Evolutionary conservation across 2,113 vertebrate species (phyloP).

Genomic region (Myotis davidii): DNA sequence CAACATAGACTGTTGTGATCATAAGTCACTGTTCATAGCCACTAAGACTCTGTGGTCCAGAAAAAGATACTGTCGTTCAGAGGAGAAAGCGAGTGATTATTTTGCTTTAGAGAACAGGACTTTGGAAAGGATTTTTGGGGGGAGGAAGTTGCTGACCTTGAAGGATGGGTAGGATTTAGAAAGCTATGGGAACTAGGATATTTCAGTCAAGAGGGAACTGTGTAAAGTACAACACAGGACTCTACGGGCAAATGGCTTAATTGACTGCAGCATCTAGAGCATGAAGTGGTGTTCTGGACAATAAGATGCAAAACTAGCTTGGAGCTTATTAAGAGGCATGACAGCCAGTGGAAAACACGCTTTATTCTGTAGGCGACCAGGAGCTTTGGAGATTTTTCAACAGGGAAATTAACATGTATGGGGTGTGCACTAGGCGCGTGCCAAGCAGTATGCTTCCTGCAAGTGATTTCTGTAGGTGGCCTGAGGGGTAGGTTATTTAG

Average conservation of each 20-base stretch:
- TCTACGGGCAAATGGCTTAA: not conserved
- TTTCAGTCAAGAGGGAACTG: not conserved
- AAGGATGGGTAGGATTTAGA: not conserved
- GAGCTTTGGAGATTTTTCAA: not conserved
- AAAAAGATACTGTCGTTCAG: not conserved
- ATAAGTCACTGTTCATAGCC: not conserved
- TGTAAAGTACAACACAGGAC: not conserved
- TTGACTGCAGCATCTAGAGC: not conserved
- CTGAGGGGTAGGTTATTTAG: not conserved
- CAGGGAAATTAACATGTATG: not conserved
- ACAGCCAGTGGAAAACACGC: not conserved
- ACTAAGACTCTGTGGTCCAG: not conserved
- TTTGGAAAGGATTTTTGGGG: not conserved
- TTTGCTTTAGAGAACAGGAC: not conserved
- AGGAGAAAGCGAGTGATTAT: not conserved
- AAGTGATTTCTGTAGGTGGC: conserved; percentile 9
- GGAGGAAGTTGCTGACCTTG: not conserved
- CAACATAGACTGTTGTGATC: not conserved
- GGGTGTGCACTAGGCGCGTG: not conserved
- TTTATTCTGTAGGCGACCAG: not conserved
- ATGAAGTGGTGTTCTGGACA: conserved; percentile 20
- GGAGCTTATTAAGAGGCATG: not conserved
- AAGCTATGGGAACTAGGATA: not conserved
- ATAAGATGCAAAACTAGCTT: conserved; percentile 9
- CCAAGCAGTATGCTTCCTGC: not conserved